Evolutionary conservation across 2,113 vertebrate species (phyloP).

Genomic region (Vulpes lagopus): DNA sequence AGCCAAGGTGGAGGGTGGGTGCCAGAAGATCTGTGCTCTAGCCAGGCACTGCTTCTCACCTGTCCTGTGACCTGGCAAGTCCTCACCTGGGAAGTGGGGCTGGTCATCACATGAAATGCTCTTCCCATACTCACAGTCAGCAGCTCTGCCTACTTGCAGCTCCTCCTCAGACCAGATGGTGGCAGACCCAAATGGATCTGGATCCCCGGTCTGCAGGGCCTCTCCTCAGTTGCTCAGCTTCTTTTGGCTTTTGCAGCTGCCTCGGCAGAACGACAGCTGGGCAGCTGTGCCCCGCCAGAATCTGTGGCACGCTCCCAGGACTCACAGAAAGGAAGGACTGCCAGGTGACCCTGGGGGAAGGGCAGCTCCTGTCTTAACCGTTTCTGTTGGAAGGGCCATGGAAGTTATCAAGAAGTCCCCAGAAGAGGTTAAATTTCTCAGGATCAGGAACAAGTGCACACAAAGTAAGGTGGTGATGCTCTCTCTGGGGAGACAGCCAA

Average conservation of each 20-base stretch:
- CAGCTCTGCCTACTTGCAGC: not conserved
- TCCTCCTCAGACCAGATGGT: not conserved
- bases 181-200: not conserved
- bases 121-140: not conserved
- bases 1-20: not conserved
- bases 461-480: not conserved
- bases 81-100: too few species aligned
- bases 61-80: not conserved
- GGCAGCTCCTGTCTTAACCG: not conserved
- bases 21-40: not conserved
- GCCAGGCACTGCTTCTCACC: not conserved
- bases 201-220: not conserved
- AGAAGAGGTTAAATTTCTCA: not conserved
- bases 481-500: not conserved
- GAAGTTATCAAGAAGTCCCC: not conserved
- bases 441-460: not conserved
- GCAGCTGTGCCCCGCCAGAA: constrained; percentile 87
- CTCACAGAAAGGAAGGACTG: constrained; percentile 85
- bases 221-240: accelerated
- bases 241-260: constrained; percentile 85
- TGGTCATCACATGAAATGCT: not conserved
- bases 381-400: not conserved
- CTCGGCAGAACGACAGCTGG: constrained; percentile 86
- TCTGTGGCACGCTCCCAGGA: constrained; percentile 86
- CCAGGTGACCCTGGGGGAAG: constrained; percentile 85